Evolutionary conservation across 2,888 invertebrate species (phyloP).

Genomic region (Patella pellucida): DNA sequence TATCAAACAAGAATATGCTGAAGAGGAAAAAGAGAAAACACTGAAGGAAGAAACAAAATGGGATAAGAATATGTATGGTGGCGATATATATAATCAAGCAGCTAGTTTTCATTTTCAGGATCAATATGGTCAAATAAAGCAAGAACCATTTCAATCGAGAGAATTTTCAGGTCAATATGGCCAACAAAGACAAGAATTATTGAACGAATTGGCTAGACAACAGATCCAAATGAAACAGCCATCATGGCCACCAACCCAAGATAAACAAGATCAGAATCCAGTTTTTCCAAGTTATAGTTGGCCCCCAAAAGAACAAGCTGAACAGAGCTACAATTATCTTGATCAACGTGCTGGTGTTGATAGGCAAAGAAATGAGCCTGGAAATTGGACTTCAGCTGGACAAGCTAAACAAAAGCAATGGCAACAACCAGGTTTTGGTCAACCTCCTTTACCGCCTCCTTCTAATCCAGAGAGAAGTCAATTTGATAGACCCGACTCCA

Average conservation of each 20-base stretch:
- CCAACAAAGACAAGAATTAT: neutral
- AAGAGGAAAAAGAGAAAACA: slow-evolving; percentile 40
- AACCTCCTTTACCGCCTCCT: neutral
- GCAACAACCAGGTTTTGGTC: slow-evolving; percentile 11
- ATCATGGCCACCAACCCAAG: slow-evolving; percentile 22
- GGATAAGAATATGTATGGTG: slow-evolving; percentile 30
- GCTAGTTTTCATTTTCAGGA: neutral
- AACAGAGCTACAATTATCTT: slow-evolving; percentile 13
- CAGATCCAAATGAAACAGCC: slow-evolving; percentile 21
- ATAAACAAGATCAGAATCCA: slow-evolving; percentile 12
- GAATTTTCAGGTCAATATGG: neutral
- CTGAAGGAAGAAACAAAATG: slow-evolving; percentile 39
- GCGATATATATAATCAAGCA: slow-evolving; percentile 6
- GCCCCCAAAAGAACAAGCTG: neutral
- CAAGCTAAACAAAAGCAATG: neutral
- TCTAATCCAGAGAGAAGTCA: slow-evolving; percentile 30
- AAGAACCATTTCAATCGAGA: neutral
- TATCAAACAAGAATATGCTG: slow-evolving; percentile 66
- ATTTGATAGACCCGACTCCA: slow-evolving; percentile 15
- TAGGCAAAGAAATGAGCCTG: slow-evolving; percentile 24
- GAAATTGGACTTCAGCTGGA: slow-evolving; percentile 21
- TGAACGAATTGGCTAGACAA: neutral
- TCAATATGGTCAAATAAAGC: neutral
- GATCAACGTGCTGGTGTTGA: slow-evolving; percentile 16
- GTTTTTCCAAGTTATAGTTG: neutral